Base-by-base conservation (phyloP, 2,888 invertebrate genomes). In the Hypena proboscidalis region DNA sequence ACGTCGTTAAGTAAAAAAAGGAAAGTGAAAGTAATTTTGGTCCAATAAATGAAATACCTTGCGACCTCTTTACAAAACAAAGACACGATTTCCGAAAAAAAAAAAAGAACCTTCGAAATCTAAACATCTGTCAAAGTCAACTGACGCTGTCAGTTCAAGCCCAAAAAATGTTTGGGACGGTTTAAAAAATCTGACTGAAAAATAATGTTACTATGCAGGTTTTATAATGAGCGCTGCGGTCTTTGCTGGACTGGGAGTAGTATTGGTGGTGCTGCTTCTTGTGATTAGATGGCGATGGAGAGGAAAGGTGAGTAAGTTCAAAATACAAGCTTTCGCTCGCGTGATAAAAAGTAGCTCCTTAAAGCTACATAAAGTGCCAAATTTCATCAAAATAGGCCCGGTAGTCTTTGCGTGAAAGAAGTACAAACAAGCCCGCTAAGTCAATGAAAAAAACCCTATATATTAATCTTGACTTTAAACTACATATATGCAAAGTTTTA, bases 261-360 rank as follows among this genome's bases (percentile, higher is more conserved):
- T 54, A 6, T 39, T 85, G 2, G 37, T 83, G 17, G 20, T 78
- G 10, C 45, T 85, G 34, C 42, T 75, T 1, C 47, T 85, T 13
- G 15, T 72, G 4, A 21, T 78, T 54, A 73, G 67, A 35, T 83
- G 80, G 83, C 79, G 59, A 55, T 78, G 70, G 74, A 76, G 54
- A 22, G 26, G 58, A 11, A 80, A 80, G 77, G 80, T 79, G 4
- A 23, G 23, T n/a, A n/a, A 8, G 2, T 9, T 23, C 19, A 19
- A 4, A 4, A 19, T 19, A 20, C 20, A 13, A 4, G 9, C 1
- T 26, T n/a, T n/a, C n/a, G n/a, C n/a, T n/a, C n/a, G n/a, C n/a
- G n/a, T n/a, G n/a, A n/a, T n/a, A n/a, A n/a, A n/a, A n/a, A n/a
- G n/a, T n/a, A n/a, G n/a, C n/a, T n/a, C n/a, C n/a, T n/a, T n/a